Percentiles rank a stretch among this genome's conserved stretches.
phyloP scores from a whole-genome alignment of 2,888 invertebrate species.

The Drosophila borealis region DNA sequence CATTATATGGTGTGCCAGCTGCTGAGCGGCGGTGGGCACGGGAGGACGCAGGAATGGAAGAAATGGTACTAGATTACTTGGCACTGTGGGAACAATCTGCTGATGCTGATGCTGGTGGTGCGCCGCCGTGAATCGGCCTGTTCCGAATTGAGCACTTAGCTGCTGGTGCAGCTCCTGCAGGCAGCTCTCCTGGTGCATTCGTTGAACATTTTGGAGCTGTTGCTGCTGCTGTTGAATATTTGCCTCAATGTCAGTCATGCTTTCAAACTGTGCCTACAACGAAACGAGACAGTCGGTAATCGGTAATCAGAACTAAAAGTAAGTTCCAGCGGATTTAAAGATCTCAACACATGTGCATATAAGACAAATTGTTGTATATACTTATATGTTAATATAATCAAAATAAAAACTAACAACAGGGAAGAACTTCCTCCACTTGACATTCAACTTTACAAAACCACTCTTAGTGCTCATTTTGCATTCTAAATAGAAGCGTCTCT shows the following conservation, averaged over 20 bases:
- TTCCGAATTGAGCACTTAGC: slow-evolving; percentile 76
- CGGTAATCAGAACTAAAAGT: too few relatives aligned
- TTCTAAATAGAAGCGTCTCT: too few relatives aligned
- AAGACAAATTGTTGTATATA: too few relatives aligned
- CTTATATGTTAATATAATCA: too few relatives aligned
- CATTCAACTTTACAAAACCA: too few relatives aligned
- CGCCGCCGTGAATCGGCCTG: slow-evolving; percentile 46
- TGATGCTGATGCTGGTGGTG: slow-evolving; percentile 57
- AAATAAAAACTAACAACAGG: too few relatives aligned
- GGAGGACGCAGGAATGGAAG: slow-evolving; percentile 82
- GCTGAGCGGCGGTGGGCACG: slow-evolving; percentile 64
- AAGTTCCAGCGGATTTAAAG: too few relatives aligned
- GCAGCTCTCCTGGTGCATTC: slow-evolving; percentile 79
- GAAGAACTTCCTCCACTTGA: too few relatives aligned
- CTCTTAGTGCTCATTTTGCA: too few relatives aligned
- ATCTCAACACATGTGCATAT: too few relatives aligned
- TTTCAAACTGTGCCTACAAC: slow-evolving; percentile 78
- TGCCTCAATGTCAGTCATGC: slow-evolving; percentile 79
- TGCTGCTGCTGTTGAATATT: slow-evolving; percentile 75
- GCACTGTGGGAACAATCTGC: slow-evolving; percentile 20
- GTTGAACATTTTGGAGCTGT: slow-evolving; percentile 74
- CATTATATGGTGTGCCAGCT: slow-evolving; percentile 84
- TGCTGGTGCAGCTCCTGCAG: slow-evolving; percentile 83
- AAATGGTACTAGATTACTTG: slow-evolving; percentile 78
- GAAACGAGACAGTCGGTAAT: slow-evolving; percentile 6